phyloP scores from a whole-genome alignment of 1,140 invertebrate genomes.

The Holcopasites calliopsidis region DNA sequence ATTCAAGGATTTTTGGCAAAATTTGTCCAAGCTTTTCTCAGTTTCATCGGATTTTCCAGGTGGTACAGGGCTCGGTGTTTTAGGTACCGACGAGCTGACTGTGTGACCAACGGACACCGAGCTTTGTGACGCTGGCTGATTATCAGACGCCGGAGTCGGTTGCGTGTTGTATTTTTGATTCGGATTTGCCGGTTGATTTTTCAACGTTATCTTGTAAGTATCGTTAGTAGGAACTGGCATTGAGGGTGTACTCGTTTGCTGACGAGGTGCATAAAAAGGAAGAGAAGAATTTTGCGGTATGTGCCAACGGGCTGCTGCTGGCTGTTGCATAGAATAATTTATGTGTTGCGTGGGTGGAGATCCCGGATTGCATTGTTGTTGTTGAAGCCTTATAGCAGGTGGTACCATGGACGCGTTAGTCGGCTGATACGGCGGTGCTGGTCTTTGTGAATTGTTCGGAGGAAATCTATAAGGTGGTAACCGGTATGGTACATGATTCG shows the following conservation, averaged over 20 bases:
- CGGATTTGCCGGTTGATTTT: constrained; percentile 72
- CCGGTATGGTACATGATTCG: constrained; percentile 71
- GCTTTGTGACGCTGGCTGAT: constrained; percentile 52
- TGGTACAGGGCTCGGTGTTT: constrained; percentile 87
- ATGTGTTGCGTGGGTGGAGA: constrained; percentile 61
- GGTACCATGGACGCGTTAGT: constrained; percentile 65
- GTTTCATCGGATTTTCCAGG: constrained; percentile 78
- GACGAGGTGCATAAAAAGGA: constrained; percentile 60
- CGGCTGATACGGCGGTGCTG: constrained; percentile 68
- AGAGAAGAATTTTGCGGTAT: constrained; percentile 73
- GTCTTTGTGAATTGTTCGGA: constrained; percentile 55
- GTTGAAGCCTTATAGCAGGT: constrained; percentile 69
- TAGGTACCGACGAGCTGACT: constrained; percentile 89
- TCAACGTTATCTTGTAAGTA: constrained; percentile 84
- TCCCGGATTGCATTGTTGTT: constrained; percentile 69
- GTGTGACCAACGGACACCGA: constrained; percentile 68
- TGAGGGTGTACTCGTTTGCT: constrained; percentile 56
- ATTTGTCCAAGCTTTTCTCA: constrained; percentile 85
- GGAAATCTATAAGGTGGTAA: constrained; percentile 74
- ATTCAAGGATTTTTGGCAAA: constrained; percentile 90
- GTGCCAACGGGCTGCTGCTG: constrained; percentile 73
- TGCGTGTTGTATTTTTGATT: constrained; percentile 70
- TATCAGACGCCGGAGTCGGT: constrained; percentile 44
- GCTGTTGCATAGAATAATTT: constrained; percentile 58
- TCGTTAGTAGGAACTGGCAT: constrained; percentile 77